These are phyloP conservation scores for Sebastes vulpes DNA, from an alignment of 2,797 vertebrate genomes.

Conservation along the genomic window DNA sequence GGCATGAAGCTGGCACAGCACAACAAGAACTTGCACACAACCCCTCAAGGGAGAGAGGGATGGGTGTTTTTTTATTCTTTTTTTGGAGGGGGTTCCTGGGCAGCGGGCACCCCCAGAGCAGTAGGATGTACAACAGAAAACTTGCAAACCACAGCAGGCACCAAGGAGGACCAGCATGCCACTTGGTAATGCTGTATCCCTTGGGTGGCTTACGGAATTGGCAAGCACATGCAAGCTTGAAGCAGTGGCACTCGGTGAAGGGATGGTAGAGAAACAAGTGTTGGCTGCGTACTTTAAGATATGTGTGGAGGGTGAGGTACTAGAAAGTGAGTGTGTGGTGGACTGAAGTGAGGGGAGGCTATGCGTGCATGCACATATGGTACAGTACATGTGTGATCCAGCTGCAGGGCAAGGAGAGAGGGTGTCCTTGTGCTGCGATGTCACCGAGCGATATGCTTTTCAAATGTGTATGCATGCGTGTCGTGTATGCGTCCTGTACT, in stretches of 20 bases:
- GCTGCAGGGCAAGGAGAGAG: conserved; percentile 24
- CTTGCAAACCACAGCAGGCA: conserved; percentile 55
- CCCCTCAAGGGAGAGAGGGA: background rate
- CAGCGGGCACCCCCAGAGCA: conserved; percentile 49
- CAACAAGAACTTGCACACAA: conserved; percentile 37
- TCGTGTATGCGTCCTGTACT: conserved; percentile 28
- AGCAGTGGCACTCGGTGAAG: conserved; percentile 28
- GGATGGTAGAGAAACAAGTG: conserved; percentile 17
- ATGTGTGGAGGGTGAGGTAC: conserved; percentile 3
- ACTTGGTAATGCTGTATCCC: conserved; percentile 44
- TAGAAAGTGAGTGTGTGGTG: conserved; percentile 1
- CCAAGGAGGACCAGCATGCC: conserved; percentile 28
- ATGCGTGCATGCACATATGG: conserved; percentile 23
- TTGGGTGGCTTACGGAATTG: conserved; percentile 27
- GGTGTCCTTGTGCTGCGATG: background rate
- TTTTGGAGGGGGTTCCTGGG: conserved; percentile 37
- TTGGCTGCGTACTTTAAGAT: conserved; percentile 16
- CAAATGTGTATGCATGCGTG: conserved; percentile 5
- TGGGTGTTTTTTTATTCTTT: background rate
- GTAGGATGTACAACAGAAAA: conserved; percentile 52
- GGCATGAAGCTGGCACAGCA: conserved; percentile 42
- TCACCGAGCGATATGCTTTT: conserved; percentile 10
- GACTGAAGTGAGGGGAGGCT: conserved; percentile 3
- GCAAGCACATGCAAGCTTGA: conserved; percentile 33
- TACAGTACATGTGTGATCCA: background rate